Conservation (phyloP, 2,888 invertebrate genomes). For the Neria commutata region DNA sequence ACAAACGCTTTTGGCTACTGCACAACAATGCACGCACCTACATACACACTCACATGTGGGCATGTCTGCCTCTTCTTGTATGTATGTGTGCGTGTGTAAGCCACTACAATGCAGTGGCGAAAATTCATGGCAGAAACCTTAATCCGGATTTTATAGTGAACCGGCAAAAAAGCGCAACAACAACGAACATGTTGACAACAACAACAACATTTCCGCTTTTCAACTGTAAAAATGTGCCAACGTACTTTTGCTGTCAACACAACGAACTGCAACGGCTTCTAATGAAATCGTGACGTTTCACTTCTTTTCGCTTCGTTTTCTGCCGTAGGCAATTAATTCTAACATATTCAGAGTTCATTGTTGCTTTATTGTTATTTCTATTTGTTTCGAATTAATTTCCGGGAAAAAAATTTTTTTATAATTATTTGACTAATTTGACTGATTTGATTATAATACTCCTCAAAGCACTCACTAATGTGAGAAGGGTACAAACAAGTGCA, state of each 20-base stretch:
- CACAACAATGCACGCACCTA: no score
- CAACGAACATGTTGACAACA: neutral
- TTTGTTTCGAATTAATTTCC: neutral
- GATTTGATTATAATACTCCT: no score
- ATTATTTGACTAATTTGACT: no score
- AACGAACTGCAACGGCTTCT: constrained; percentile 2
- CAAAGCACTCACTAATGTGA: no score
- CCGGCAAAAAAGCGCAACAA: neutral
- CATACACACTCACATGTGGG: no score
- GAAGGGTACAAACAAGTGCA: no score
- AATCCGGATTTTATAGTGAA: constrained; percentile 45
- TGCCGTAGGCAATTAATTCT: no score
- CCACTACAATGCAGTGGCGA: neutral
- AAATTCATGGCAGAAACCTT: constrained; percentile 25
- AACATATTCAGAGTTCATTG: neutral
- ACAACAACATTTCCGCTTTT: neutral
- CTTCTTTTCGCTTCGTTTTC: no score
- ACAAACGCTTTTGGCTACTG: neutral
- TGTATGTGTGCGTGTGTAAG: neutral
- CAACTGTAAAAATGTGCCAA: constrained; percentile 4
- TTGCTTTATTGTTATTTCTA: neutral
- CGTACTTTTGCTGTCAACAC: constrained; percentile 14
- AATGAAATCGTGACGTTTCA: neutral
- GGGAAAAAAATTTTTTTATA: neutral
- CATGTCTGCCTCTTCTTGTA: neutral